Base-by-base conservation (phyloP, 64 coral and sea anemone species). In the Catalaphyllia jardinei region DNA sequence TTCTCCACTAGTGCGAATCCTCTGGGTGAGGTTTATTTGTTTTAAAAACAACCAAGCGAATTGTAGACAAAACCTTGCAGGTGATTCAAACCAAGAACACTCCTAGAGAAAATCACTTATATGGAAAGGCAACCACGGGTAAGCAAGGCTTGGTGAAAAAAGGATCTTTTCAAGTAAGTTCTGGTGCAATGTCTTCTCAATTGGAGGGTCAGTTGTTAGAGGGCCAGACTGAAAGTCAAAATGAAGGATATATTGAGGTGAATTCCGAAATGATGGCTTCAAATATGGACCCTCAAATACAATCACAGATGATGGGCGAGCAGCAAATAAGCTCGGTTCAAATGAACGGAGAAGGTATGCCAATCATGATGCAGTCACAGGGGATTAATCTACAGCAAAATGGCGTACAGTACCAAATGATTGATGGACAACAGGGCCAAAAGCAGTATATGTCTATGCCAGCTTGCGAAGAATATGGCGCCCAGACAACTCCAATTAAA, bases 311-410 rank as follows among this genome's bases (percentile, higher is more conserved):
- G 62, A 69, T 49, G 19, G 14, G 62, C 9, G 62, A 73, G 2
- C 77, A 84, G 38, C 89, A 91, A 64, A 59, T 71, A 24, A 64
- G 69, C 12, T 67, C 67, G 0, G 7, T 78, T 54, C 38, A 89
- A 90, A 82, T 75, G 27, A 90, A 60, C 27, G 55, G 77, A n/a
- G 63, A 83, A 11, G 69, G 30, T 22, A 82, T 89, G 19, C 25
- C 71, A 22, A 31, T 91, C 29, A 46, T 83, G 28, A 63, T 91
- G 69, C 79, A 83, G 17, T 84, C 89, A 75, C 27, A 91, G 60
- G 35, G 25, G 31, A 63, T 83, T 50, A 59, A 39, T 35, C 27
- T 17, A 71, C 65, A 90, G 12, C 72, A 61, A 90, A 55, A 76
- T 38, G 89, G 79, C 0, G 64, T 67, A 10, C 64, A 67, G 64